Evolutionary conservation across 30 jellyfish, hydroid and myxozoan genomes (phyloP).

Genomic region (Hydractinia symbiolongicarpus): DNA sequence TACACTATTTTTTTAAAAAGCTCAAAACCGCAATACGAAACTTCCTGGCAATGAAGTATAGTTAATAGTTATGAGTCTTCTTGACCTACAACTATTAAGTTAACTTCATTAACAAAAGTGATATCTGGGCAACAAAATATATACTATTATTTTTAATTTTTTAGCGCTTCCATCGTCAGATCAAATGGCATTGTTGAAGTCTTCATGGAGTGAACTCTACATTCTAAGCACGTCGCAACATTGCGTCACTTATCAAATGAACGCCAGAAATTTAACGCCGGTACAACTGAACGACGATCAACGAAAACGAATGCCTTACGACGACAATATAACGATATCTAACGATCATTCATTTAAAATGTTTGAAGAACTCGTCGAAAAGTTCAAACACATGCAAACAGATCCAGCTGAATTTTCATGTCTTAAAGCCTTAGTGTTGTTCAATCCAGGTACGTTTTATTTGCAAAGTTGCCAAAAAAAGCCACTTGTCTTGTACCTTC

Average conservation of each 20-base stretch:
- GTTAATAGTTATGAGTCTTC: too few relatives aligned
- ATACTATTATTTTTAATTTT: background rate
- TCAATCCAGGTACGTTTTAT: constrained; percentile 79
- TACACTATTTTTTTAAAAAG: too few relatives aligned
- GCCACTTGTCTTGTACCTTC: background rate
- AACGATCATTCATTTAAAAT: constrained; percentile 55
- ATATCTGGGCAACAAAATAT: too few relatives aligned
- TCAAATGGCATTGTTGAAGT: constrained; percentile 82
- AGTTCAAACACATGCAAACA: constrained; percentile 79
- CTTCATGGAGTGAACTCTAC: constrained; percentile 95
- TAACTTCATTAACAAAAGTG: too few relatives aligned
- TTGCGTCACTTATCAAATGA: constrained; percentile 73
- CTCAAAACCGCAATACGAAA: too few relatives aligned
- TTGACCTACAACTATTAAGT: too few relatives aligned
- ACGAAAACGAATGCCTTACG: constrained; percentile 14
- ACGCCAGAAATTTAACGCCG: constrained; percentile 56
- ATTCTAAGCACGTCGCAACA: constrained; percentile 91
- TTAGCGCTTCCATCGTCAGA: constrained; percentile 90
- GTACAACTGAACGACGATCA: constrained; percentile 47
- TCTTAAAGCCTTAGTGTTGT: constrained; percentile 84
- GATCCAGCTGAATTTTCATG: constrained; percentile 97
- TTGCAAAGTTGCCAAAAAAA: background rate
- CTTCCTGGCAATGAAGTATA: too few relatives aligned
- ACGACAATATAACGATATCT: constrained; percentile 32
- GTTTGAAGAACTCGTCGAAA: constrained; percentile 93